Percentiles rank a stretch among this genome's conserved stretches.
phyloP scores from a whole-genome alignment of 2,797 vertebrate species.

The Muscicapa striata region DNA sequence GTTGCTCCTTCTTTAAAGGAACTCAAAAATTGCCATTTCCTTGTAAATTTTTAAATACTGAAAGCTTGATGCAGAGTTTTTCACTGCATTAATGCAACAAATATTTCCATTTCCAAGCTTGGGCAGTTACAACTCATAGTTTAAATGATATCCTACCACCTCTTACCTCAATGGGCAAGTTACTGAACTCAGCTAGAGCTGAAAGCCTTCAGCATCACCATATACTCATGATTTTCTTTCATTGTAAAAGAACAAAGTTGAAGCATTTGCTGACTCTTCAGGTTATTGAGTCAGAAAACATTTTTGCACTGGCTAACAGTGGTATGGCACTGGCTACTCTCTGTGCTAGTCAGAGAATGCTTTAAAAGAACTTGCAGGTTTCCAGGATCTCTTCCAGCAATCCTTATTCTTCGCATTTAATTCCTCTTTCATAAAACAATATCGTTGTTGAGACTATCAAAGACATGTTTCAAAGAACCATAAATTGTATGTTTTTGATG shows the following conservation, averaged over 20 bases:
- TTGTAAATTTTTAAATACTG: not conserved
- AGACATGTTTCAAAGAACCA: not conserved
- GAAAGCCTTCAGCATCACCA: not conserved
- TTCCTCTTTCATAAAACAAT: conserved; percentile 7
- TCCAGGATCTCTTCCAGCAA: conserved; percentile 47
- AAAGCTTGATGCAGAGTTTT: not conserved
- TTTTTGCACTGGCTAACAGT: not conserved
- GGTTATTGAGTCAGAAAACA: not conserved
- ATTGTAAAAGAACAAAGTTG: conserved; percentile 36
- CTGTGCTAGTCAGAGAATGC: not conserved
- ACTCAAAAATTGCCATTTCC: not conserved
- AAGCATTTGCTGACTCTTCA: conserved; percentile 55
- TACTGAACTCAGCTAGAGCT: not conserved
- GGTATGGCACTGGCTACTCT: not conserved
- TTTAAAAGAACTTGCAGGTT: conserved; percentile 61
- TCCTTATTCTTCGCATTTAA: conserved; percentile 47
- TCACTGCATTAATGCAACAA: not conserved
- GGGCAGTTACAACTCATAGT: not conserved
- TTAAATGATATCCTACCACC: not conserved
- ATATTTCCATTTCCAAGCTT: not conserved
- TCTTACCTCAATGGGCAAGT: not conserved
- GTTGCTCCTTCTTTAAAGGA: not conserved
- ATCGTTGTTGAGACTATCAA: not conserved
- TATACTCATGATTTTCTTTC: not conserved
- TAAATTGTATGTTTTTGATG: accelerated